Conservation (phyloP, 2,113 vertebrate species). For the Cyanistes caeruleus region DNA sequence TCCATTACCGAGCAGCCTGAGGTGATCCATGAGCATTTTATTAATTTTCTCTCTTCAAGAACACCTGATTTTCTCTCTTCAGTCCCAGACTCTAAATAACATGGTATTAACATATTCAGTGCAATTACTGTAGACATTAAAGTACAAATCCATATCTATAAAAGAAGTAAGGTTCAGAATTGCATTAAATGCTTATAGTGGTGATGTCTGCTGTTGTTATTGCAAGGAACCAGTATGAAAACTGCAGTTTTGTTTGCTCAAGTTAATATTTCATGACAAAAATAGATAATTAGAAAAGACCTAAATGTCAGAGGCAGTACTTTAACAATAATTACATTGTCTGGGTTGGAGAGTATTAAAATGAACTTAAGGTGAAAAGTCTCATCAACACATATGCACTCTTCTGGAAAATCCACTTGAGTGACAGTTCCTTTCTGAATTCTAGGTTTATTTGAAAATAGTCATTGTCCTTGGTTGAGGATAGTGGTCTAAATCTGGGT, state of each 20-base stretch:
- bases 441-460: neutral
- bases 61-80: neutral
- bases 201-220: neutral
- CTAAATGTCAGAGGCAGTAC: neutral
- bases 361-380: slow-evolving; percentile 23
- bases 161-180: neutral
- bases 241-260: neutral
- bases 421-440: neutral
- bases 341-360: neutral
- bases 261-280: neutral
- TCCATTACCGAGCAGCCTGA: neutral
- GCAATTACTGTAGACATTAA: neutral
- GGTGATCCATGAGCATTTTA: neutral
- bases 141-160: neutral
- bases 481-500: neutral
- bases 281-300: neutral
- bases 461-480: neutral
- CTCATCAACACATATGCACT: neutral
- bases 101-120: neutral
- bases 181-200: neutral
- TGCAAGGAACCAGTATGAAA: neutral
- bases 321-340: neutral
- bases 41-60: neutral
- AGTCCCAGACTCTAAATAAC: neutral
- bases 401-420: neutral